Evolutionary conservation across 2,888 invertebrate genomes (phyloP).

Genomic region (Microctonus brassicae): DNA sequence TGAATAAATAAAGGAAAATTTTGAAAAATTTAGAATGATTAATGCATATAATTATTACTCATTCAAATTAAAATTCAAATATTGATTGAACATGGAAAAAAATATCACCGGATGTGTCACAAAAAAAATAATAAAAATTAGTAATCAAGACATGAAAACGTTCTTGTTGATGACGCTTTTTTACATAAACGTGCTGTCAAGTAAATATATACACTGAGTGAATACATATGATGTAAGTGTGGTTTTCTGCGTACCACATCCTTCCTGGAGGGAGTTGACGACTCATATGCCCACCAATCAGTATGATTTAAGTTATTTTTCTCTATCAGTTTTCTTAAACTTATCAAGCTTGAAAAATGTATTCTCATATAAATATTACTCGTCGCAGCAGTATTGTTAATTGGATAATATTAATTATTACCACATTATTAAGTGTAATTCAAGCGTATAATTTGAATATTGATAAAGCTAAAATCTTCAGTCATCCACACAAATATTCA

Average conservation of each 20-base stretch:
- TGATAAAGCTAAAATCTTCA: conserved; percentile 53
- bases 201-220: conserved; percentile 20
- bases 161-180: background rate
- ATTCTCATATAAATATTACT: conserved; percentile 10
- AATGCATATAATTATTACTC: conserved; percentile 11
- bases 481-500: conserved; percentile 47
- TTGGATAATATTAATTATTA: background rate
- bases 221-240: conserved; percentile 46
- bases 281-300: conserved; percentile 27
- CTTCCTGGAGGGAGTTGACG: conserved; percentile 43
- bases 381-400: conserved; percentile 40
- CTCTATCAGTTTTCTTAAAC: conserved; percentile 2
- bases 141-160: background rate
- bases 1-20: conserved; percentile 36
- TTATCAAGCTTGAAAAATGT: background rate
- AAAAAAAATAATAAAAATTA: background rate
- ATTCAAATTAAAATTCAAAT: background rate
- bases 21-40: background rate
- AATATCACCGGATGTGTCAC: background rate
- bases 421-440: conserved; percentile 4
- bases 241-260: conserved; percentile 50
- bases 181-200: conserved; percentile 5
- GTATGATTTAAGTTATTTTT: conserved; percentile 21
- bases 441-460: conserved; percentile 53
- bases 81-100: background rate